Evolutionary conservation across 2,888 invertebrate species (phyloP).

Genomic region (Lacanobia wlatinum): DNA sequence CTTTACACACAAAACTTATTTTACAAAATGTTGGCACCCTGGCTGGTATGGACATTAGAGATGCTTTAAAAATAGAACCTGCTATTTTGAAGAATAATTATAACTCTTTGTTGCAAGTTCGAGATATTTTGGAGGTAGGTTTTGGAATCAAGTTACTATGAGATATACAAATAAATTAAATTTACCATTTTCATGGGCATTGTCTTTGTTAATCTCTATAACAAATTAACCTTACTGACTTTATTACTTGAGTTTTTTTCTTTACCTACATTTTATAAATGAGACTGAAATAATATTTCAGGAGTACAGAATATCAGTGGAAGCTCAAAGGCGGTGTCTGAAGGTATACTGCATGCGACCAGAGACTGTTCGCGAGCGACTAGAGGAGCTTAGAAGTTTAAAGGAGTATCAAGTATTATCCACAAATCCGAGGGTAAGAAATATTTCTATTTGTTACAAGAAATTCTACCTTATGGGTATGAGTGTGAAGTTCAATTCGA

Average conservation of each 20-base stretch:
- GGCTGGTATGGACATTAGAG: slow-evolving; percentile 90
- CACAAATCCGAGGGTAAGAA: slow-evolving; percentile 90
- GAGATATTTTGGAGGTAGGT: slow-evolving; percentile 88
- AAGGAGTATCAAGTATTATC: slow-evolving; percentile 92
- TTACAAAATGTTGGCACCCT: slow-evolving; percentile 89
- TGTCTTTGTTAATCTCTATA: too few relatives aligned
- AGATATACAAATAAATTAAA: slow-evolving; percentile 1
- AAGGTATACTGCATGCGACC: slow-evolving; percentile 91
- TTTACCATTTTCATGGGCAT: too few relatives aligned
- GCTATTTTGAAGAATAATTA: slow-evolving; percentile 92
- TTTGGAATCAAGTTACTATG: background rate
- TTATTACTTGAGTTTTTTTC: background rate
- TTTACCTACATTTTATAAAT: background rate
- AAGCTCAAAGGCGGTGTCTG: slow-evolving; percentile 88
- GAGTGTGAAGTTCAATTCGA: background rate
- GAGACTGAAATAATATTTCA: slow-evolving; percentile 66
- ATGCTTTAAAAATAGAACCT: slow-evolving; percentile 90
- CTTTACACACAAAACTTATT: slow-evolving; percentile 90
- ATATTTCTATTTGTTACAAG: background rate
- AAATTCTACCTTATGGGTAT: background rate
- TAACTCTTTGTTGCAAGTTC: slow-evolving; percentile 89
- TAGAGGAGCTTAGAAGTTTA: slow-evolving; percentile 89
- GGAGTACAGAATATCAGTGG: slow-evolving; percentile 90
- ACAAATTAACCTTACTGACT: background rate
- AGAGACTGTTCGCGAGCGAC: slow-evolving; percentile 90